Percentiles rank a stretch among this genome's conserved stretches.
These are phyloP conservation scores for Panurus biarmicus DNA, from an alignment of 2,113 vertebrate genomes.

Conservation along the genomic window DNA sequence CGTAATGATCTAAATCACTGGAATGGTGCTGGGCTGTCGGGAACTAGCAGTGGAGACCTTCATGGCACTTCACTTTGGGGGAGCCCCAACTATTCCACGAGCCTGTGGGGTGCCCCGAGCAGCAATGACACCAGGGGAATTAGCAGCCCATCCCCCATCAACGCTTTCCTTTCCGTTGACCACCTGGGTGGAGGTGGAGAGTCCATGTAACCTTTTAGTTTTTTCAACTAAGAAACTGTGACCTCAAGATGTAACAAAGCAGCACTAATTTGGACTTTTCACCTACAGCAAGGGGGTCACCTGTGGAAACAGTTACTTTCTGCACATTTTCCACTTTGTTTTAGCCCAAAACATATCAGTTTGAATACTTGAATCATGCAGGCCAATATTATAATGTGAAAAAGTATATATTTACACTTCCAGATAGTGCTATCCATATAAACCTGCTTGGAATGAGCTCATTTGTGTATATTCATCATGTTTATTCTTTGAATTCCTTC, in stretches of 20 bases:
- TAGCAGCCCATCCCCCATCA: slow-evolving; percentile 92
- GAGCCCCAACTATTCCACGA: slow-evolving; percentile 92
- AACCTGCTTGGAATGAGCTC: slow-evolving; percentile 86
- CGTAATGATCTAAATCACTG: slow-evolving; percentile 93
- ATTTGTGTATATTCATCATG: slow-evolving; percentile 84
- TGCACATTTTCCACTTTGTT: slow-evolving; percentile 99
- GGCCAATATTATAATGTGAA: slow-evolving; percentile 99
- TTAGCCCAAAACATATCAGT: slow-evolving; percentile 99
- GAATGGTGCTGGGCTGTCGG: slow-evolving; percentile 88
- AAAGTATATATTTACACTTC: slow-evolving; percentile 96
- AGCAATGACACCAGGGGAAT: slow-evolving; percentile 85
- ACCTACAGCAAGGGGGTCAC: slow-evolving; percentile 86
- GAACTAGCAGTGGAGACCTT: slow-evolving; percentile 83
- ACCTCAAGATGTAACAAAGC: slow-evolving; percentile 81
- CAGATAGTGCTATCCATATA: slow-evolving; percentile 92
- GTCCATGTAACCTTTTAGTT: slow-evolving; percentile 84
- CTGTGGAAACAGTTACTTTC: slow-evolving; percentile 95
- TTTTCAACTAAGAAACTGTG: slow-evolving; percentile 80
- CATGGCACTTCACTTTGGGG: slow-evolving; percentile 97
- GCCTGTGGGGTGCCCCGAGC: slow-evolving; percentile 91
- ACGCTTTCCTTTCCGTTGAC: slow-evolving; percentile 96
- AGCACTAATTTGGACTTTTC: slow-evolving; percentile 89
- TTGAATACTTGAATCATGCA: slow-evolving; percentile 99
- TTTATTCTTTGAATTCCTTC: slow-evolving; percentile 83
- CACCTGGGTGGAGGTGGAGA: slow-evolving; percentile 91